These are phyloP conservation scores for Tetragonisca angustula DNA, from an alignment of 2,888 invertebrate species.

Conservation along the genomic window DNA sequence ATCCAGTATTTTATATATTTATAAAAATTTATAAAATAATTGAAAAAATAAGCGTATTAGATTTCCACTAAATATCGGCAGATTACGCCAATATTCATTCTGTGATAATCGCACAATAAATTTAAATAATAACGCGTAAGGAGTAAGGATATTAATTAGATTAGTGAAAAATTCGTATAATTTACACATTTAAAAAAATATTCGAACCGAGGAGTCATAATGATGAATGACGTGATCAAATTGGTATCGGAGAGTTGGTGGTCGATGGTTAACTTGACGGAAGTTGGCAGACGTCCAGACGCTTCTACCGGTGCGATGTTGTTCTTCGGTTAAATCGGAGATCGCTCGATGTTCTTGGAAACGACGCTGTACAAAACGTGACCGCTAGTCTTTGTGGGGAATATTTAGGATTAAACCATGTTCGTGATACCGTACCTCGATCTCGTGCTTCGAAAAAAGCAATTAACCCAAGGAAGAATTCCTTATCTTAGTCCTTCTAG, in stretches of 20 bases:
- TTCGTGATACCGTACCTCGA: background rate
- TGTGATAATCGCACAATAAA: no score
- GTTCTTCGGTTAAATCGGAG: constrained; percentile 6
- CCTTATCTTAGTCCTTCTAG: background rate
- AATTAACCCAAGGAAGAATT: background rate
- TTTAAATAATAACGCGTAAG: no score
- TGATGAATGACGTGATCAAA: constrained; percentile 38
- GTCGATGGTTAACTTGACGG: constrained; percentile 61
- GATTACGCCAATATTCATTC: no score
- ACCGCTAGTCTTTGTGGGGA: background rate
- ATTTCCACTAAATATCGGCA: no score
- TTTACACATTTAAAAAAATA: background rate
- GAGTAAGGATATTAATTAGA: no score
- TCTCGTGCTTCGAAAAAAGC: background rate
- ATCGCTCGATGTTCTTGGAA: constrained; percentile 8
- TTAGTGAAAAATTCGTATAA: background rate
- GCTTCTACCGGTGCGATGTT: background rate
- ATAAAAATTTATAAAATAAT: no score
- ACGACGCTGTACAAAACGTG: background rate
- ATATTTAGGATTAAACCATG: background rate
- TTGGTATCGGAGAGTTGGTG: constrained; percentile 58
- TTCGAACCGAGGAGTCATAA: background rate
- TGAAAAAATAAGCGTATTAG: no score
- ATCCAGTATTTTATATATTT: no score
- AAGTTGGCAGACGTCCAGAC: constrained; percentile 52